Evolutionary conservation across 1,140 invertebrate species (phyloP).

Genomic region (Metaphire vulgaris): DNA sequence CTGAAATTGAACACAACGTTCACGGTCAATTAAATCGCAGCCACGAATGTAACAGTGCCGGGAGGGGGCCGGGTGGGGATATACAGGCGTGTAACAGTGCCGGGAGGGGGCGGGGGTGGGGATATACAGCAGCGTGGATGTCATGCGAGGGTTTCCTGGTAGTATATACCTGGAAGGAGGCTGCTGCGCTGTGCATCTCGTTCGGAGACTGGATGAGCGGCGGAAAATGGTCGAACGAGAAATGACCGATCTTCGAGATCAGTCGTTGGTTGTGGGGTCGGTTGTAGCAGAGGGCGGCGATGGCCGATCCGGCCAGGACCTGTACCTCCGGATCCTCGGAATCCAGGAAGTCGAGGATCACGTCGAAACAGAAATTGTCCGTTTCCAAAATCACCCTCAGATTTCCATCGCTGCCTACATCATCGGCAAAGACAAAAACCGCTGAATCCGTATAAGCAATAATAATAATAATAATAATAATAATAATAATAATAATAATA

Average conservation of each 20-base stretch:
- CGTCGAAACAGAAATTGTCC: background rate
- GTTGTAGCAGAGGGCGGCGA: conserved; percentile 49
- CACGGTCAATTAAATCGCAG: too few species aligned
- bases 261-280: conserved; percentile 45
- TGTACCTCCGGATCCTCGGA: conserved; percentile 31
- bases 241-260: conserved; percentile 46
- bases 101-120: too few species aligned
- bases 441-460: too few species aligned
- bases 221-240: conserved; percentile 46
- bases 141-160: too few species aligned
- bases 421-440: too few species aligned
- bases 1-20: too few species aligned
- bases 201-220: conserved; percentile 45
- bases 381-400: background rate
- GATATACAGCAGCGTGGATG: too few species aligned
- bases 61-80: too few species aligned
- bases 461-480: too few species aligned
- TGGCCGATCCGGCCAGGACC: conserved; percentile 43
- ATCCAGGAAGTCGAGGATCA: background rate
- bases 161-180: conserved; percentile 51
- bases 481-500: too few species aligned
- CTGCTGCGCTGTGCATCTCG: conserved; percentile 44
- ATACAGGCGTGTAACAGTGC: too few species aligned
- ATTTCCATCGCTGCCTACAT: background rate
- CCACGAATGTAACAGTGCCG: too few species aligned